Evolutionary conservation across 2,797 vertebrate species (phyloP), one percentile per base, ranked within the genome.

Genomic region (Anas bernieri): DNA sequence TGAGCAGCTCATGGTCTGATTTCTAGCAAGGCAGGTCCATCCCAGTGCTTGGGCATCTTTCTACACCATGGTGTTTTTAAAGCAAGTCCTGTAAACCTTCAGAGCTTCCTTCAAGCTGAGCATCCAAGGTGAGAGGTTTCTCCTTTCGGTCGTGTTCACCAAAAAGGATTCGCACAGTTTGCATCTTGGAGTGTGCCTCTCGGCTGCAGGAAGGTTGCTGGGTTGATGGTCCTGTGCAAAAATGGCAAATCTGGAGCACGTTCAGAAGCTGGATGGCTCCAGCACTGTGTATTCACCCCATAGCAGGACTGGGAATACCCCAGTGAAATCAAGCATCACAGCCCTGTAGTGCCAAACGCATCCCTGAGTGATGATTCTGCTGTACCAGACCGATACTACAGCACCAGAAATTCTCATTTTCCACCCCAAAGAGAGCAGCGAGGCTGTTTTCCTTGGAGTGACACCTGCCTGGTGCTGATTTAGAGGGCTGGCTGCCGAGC

Each of bases 391-490:
- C 48, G 17, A 4, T 18, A 48, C 28, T 77, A 31, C 59, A 14
- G 70, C 45, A 61, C 10, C 33, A 88, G 67, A 39, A 86, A 68
- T 48, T 45, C 16, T 64, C 37, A 16, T 59, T 70, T 75, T 28
- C 55, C 54, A 43, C 11, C 21, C 56, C 45, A 25, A 31, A 52
- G 72, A 63, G 33, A 83, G 46, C 54, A 59, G 45, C 2, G 18
- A 73, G 73, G 68, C 77, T 74, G 8, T 33, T 66, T 69, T 46
- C 79, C 45, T 37, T 6, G 3, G 77, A 91, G 17, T 72, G 91
- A 55, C 88, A 94, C 66, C 86, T 95, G 91, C 31, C 86, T 93
- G 66, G 78, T 12, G 87, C 92, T 97, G 92, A 96, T 94, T 91
- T 94, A 97, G 58, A 80, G 90, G 93, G 59, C 82, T 90, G 79